Percentiles rank a stretch among this genome's conserved stretches.
These are phyloP conservation scores for Rhyzopertha dominica DNA, from an alignment of 1,140 invertebrate genomes.

Conservation along the genomic window DNA sequence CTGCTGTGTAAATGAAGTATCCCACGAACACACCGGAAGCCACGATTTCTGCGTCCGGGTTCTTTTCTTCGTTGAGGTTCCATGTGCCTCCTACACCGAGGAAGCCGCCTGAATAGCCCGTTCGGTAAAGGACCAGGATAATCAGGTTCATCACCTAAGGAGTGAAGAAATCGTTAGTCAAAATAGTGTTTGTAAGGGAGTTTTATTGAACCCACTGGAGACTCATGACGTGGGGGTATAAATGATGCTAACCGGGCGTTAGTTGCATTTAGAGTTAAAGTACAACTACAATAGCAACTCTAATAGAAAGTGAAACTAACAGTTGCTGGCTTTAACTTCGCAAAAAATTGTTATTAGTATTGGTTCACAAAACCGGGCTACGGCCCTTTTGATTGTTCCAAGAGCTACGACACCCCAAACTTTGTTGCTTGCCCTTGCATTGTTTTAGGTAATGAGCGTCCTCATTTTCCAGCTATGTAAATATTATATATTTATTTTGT, in stretches of 20 bases:
- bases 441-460: no score
- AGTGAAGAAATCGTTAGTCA: constrained; percentile 13
- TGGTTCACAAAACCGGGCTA: no score
- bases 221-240: no score
- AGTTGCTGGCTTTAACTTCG: no score
- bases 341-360: no score
- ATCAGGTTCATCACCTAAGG: constrained; percentile 74
- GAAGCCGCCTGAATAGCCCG: constrained; percentile 74
- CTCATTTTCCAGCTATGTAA: no score
- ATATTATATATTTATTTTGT: no score
- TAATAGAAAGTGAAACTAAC: constrained; percentile 4
- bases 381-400: no score
- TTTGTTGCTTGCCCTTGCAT: no score
- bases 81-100: constrained; percentile 79
- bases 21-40: constrained; percentile 80
- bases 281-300: constrained; percentile 6
- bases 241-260: no score
- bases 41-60: constrained; percentile 76
- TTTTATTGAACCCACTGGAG: constrained; percentile 13
- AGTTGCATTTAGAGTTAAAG: no score
- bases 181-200: constrained; percentile 35
- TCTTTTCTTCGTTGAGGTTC: constrained; percentile 85
- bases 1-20: constrained; percentile 73
- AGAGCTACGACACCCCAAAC: no score
- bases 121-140: constrained; percentile 73